These are phyloP conservation scores for Australoheros facetus DNA, from an alignment of 2,797 vertebrate species.

Conservation along the genomic window DNA sequence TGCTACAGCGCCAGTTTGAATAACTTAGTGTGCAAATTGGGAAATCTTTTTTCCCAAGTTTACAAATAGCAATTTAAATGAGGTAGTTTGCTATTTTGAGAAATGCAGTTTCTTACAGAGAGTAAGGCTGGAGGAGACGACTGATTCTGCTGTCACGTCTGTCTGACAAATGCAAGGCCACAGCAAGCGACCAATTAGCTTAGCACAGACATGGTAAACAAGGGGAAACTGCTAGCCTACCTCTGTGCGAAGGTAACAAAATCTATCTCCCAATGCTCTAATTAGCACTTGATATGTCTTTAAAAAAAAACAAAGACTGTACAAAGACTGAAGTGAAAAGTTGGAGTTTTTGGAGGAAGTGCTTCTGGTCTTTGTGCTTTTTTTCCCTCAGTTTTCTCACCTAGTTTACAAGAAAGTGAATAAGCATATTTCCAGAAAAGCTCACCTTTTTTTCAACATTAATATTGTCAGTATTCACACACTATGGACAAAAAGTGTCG, in stretches of 20 bases:
- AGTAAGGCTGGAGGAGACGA: not conserved
- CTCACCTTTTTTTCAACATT: not conserved
- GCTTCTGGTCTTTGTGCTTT: not conserved
- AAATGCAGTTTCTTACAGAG: not conserved
- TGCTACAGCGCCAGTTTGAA: not conserved
- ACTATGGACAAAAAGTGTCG: not conserved
- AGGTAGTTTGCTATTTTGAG: not conserved
- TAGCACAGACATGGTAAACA: constrained; percentile 1
- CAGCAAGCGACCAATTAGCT: not conserved
- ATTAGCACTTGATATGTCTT: not conserved
- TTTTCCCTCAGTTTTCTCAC: not conserved
- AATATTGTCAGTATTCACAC: not conserved
- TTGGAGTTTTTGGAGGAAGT: not conserved
- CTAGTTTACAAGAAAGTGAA: not conserved
- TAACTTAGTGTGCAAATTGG: not conserved
- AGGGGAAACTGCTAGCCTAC: not conserved
- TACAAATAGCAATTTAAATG: not conserved
- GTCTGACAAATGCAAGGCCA: not conserved
- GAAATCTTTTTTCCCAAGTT: not conserved
- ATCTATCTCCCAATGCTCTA: not conserved
- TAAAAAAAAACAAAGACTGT: too few relatives aligned
- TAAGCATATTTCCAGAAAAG: not conserved
- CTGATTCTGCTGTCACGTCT: not conserved
- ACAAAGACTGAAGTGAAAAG: not conserved
- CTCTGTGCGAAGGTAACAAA: not conserved